Conservation (phyloP, 2,797 vertebrate species). For the Sus cebifrons region DNA sequence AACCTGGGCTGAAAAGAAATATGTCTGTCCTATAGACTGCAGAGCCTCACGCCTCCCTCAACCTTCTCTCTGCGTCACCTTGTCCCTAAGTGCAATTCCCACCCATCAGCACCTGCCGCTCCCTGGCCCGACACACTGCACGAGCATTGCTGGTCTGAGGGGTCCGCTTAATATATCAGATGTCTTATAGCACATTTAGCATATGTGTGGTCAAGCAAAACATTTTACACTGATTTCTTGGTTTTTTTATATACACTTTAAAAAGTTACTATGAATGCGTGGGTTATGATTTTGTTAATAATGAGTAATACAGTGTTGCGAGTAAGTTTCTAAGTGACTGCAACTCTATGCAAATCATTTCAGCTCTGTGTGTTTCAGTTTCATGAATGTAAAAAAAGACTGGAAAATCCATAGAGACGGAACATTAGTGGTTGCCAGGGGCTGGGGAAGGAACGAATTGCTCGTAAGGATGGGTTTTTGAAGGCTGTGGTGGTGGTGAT, state of each 20-base stretch:
- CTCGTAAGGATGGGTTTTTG: not conserved
- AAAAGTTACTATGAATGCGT: not conserved
- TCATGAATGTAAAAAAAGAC: not conserved
- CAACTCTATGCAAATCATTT: not conserved
- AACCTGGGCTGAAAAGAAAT: not conserved
- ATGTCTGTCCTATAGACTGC: not conserved
- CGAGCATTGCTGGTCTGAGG: not conserved
- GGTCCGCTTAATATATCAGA: not conserved
- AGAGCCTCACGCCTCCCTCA: not conserved
- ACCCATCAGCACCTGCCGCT: not conserved
- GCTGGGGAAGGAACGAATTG: not conserved
- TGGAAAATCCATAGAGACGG: not conserved
- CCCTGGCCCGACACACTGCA: not conserved
- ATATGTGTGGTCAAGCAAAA: not conserved
- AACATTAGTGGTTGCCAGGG: not conserved
- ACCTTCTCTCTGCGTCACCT: not conserved
- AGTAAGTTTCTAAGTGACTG: not conserved
- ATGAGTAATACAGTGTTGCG: not conserved
- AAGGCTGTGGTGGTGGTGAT: not conserved
- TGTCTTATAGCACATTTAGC: not conserved
- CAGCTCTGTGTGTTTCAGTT: conserved; percentile 22
- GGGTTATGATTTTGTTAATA: not conserved
- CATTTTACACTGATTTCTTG: conserved; percentile 36
- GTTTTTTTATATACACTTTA: not conserved
- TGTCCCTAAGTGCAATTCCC: not conserved